Base-by-base conservation (phyloP, 2,797 vertebrate species). In the Cuculus canorus region DNA sequence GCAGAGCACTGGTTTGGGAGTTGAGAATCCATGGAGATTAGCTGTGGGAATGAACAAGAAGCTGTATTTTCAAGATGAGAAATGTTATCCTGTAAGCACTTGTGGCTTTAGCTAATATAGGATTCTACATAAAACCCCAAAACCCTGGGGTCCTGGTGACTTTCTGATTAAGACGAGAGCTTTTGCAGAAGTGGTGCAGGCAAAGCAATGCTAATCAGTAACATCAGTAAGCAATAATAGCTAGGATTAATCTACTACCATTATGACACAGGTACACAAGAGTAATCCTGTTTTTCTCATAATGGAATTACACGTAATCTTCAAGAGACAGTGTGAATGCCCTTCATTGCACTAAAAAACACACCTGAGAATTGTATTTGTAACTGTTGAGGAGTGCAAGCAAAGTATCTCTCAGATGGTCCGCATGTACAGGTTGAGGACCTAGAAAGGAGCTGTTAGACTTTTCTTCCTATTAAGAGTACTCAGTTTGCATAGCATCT, bases 11-110 rank as follows among this genome's bases (percentile, higher is more conserved):
- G 66, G 41, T 10, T 21, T 71, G 61, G 73, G 89, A 65, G 47
- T 25, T 71, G 54, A 79, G 66, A 78, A 92, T 61, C 77, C 85
- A 80, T 75, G 93, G 53, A 96, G 27, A 45, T 84, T 76, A 57
- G 80, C 83, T 95, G 57, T 28, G 53, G 28, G 47, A 86, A 80
- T 39, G 60, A 88, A 53, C 5, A 88, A 41, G 24, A 32, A 77
- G 4, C 17, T 50, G 13, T 27, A 25, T 32, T 86, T 78, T 45
- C 39, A 86, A 78, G 16, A 66, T 43, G n/a, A 85, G 25, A 80
- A 86, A 33, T 25, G 37, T 16, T 30, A 77, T 53, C 25, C 41
- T 57, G 39, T 63, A 70, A 65, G 28, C 8, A 22, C 18, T n/a
- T 24, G 7, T 13, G 32, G 47, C 43, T 86, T 92, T 66, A 84